Base-by-base conservation (phyloP, 2,113 vertebrate species). In the Acinonyx jubatus region DNA sequence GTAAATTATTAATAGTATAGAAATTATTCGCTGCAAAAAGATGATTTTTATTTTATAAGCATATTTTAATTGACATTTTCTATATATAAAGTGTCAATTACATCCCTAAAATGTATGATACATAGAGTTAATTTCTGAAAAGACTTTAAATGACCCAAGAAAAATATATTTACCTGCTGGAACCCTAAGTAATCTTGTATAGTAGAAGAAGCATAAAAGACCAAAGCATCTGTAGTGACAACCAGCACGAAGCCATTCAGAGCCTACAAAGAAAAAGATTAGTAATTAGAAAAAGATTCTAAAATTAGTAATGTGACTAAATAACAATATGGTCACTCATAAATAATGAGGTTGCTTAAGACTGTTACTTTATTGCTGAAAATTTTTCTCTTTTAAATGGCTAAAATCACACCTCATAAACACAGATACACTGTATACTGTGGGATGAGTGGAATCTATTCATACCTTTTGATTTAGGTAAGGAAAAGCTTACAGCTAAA, bases 121-220 rank as follows among this genome's bases (percentile, higher is more conserved):
- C 7, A 21, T 85, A 91, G 12, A 81, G n/a, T 45, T 12, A 68
- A 45, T 82, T 91, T 83, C 61, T 73, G 36, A 55, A n/a, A 23
- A 36, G 3, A 2, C 18, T 85, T 36, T 68, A 50, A 83, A 79
- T n/a, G 36, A 41, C 29, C 11, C 68, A 21, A n/a, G 13, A 81
- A 82, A 96, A 91, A 86, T 4, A 21, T 78, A 94, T 95, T 98
- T 98, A 99, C 99, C 97, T 99, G 99, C 97, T 99, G 99, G 98
- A 99, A 99, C 4, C 99, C 99, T 82, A 99, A 98, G 96, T 99
- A 99, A 97, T 99, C 99, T 96, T 99, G 99, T 90, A 99, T 99
- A 66, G 99, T 99, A 15, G 99, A 99, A 57, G 99, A 99, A 29
- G 98, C 98, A 0, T 99, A 99, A 97, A 99, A 99, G 87, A 99